Conservation (phyloP, 2,113 vertebrate genomes). For the Willisornis vidua region DNA sequence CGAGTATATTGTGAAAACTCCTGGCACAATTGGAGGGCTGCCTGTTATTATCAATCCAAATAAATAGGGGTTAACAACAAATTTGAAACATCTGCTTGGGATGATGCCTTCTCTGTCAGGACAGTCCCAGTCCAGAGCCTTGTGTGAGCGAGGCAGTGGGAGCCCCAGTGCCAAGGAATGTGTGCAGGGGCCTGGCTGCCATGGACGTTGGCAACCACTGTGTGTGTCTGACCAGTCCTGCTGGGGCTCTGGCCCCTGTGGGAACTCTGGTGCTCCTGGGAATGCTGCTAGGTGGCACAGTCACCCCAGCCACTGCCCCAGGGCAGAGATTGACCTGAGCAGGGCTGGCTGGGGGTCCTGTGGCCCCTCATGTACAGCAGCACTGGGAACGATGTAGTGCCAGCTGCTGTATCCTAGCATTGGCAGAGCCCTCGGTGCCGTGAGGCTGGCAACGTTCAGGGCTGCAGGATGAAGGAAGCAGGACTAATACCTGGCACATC, state of each 20-base stretch:
- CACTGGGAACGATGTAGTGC: accelerated
- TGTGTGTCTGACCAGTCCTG: accelerated
- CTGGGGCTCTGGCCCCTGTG: accelerated
- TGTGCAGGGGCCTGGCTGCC: accelerated
- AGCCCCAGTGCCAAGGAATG: not conserved
- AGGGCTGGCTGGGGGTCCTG: not conserved
- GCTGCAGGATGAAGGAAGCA: not conserved
- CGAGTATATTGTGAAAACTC: not conserved
- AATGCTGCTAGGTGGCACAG: not conserved
- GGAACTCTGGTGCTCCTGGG: not conserved
- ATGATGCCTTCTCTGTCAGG: not conserved
- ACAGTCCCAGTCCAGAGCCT: not conserved
- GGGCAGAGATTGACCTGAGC: accelerated
- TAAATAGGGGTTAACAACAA: constrained; percentile 36
- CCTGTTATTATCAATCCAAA: constrained; percentile 33
- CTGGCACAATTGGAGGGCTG: not conserved
- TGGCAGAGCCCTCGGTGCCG: accelerated
- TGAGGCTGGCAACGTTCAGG: not conserved
- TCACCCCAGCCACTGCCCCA: too few relatives aligned
- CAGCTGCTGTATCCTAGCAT: accelerated
- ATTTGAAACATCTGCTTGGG: constrained; percentile 51
- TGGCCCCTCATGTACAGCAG: accelerated
- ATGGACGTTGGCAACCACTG: accelerated
- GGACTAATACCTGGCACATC: not conserved
- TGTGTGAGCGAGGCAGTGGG: not conserved